phyloP scores from a whole-genome alignment of 2,888 invertebrate species.

The Phyto melanocephala region DNA sequence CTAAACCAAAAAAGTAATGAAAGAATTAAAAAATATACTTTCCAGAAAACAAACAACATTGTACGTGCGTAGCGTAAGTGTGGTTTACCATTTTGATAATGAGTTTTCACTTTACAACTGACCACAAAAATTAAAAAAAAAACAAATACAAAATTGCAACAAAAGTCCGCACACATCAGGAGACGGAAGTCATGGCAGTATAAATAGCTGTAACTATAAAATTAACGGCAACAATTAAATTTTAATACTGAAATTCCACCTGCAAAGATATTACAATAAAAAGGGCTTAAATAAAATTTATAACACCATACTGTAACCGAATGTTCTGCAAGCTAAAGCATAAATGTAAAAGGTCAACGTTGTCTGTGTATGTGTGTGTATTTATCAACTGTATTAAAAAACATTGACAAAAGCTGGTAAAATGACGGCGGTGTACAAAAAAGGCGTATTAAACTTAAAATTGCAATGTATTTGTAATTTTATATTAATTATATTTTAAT shows the following conservation, averaged over 20 bases:
- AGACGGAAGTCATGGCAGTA: neutral
- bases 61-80: neutral
- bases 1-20: conserved; percentile 4
- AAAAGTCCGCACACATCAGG: neutral
- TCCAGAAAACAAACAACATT: neutral
- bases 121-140: conserved; percentile 3
- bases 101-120: conserved; percentile 9
- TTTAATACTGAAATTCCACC: neutral
- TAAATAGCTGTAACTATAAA: conserved; percentile 9
- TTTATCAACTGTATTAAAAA: neutral
- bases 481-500: neutral
- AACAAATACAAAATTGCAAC: neutral
- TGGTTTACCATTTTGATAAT: conserved; percentile 49
- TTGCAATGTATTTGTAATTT: neutral
- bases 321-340: neutral
- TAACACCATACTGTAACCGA: neutral
- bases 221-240: neutral
- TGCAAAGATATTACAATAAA: neutral
- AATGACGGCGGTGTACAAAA: neutral
- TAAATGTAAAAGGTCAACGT: neutral
- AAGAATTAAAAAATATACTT: neutral
- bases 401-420: neutral
- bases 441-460: neutral
- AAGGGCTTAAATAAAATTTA: neutral
- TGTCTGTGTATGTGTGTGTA: neutral